Base-by-base conservation (phyloP, 2,888 invertebrate genomes). In the Mythimna vitellina region DNA sequence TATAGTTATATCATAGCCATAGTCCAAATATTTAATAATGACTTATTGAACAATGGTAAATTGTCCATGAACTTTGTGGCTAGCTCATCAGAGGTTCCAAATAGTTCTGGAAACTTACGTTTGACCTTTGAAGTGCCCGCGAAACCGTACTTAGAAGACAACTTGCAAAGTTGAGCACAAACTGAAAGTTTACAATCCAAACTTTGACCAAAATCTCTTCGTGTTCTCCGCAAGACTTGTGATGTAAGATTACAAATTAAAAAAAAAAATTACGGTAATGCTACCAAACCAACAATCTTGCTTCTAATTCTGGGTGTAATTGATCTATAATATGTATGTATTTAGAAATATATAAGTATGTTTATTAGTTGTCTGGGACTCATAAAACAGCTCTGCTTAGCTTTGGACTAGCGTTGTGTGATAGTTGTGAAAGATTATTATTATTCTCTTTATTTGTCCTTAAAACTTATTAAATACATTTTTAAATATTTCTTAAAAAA, bases 61-160 rank as follows among this genome's bases (percentile, higher is more conserved):
- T 76, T 9, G 17, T 22, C 22, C 20, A 9, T 20, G 7, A 54
- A 49, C 22, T 25, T 25, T 12, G 51, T 54, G 42, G 49, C 32
- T 22, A 32, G 8, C 29, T 51, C 32, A 32, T 72, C 65, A 12
- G 12, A 3, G 29, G 20, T 56, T 42, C 49, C n/a, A 56, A 61
- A 65, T 51, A 14, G 32, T 10, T 60, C 53, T 38, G 1, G 7
- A 6, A 60, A 60, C 17, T 54, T 64, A 29, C 29, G 29, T 10
- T 25, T 60, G 64, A 76, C 65, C 73, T 76, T 73, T 61, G 14
- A 78, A 38, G 42, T 73, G 8, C 22, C 29, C 8, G 12, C 32
- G 42, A 61, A 56, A 20, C n/a, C 58, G 17, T 65, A 20, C 76
- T 76, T 54, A 22, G 58, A 72, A 65, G 12, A 60, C 54, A 32